Evolutionary conservation across 2,888 invertebrate species (phyloP).

Genomic region (Polia nebulosa): DNA sequence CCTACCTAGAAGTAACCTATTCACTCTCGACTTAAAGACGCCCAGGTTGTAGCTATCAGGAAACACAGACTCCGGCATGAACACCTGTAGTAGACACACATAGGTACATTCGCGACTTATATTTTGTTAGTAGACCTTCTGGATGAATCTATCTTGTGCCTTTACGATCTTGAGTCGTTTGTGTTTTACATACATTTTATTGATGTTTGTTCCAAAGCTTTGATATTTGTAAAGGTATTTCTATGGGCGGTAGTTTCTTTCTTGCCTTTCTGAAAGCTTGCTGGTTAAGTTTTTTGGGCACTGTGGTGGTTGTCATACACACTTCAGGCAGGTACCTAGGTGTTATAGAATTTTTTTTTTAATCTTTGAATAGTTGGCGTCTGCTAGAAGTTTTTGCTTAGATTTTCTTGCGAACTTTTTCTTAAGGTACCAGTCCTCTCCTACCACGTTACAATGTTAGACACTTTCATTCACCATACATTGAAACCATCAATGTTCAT

Average conservation of each 20-base stretch:
- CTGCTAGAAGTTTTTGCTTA: background rate
- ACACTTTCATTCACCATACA: background rate
- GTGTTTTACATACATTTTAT: conserved; percentile 68
- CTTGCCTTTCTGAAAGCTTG: conserved; percentile 46
- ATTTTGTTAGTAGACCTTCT: conserved; percentile 18
- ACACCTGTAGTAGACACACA: too few relatives aligned
- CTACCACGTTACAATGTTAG: background rate
- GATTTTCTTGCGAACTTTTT: conserved; percentile 8
- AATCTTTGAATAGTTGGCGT: background rate
- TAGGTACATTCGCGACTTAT: too few relatives aligned
- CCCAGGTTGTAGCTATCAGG: too few relatives aligned
- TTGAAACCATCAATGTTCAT: background rate
- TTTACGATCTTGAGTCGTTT: conserved; percentile 62
- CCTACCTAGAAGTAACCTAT: too few relatives aligned
- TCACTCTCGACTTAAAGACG: too few relatives aligned
- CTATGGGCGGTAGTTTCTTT: conserved; percentile 62
- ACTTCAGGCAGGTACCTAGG: conserved; percentile 13
- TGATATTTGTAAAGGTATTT: conserved; percentile 67
- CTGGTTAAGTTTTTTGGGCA: conserved; percentile 53
- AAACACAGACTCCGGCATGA: too few relatives aligned
- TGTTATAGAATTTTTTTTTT: conserved; percentile 11
- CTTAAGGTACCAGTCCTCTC: too few relatives aligned
- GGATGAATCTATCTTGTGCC: background rate
- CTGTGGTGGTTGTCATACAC: conserved; percentile 31
- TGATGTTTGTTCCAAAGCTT: conserved; percentile 66